Base-by-base conservation (phyloP, 2,888 invertebrate species). In the Epirrita christyi region DNA sequence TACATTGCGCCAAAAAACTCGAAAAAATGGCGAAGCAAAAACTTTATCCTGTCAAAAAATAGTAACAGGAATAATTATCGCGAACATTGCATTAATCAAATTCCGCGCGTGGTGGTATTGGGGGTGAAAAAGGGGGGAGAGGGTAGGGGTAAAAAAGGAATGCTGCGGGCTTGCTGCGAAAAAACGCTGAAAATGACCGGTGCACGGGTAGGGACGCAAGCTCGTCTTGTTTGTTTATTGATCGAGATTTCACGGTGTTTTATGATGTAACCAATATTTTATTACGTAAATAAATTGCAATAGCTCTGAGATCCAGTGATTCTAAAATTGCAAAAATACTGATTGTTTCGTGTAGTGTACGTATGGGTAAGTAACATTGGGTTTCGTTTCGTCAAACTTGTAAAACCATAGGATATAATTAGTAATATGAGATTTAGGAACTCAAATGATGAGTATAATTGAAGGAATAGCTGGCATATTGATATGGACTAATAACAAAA, bases 1-100 rank as follows among this genome's bases (percentile, higher is more conserved):
- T n/a, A n/a, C 59, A 62, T 34, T 47, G 46, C 64, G 34, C 49
- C 44, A 47, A 56, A 73, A 71, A 68, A 63, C 48, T 47, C 38
- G 15, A 56, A 61, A 62, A 61, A 67, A 63, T 63, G 61, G 67
- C 80, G 75, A 77, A 48, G 59, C 78, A 86, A 87, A 87, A 88
- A 86, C 81, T 84, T 83, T 83, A 80, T 76, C 78, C 86, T 86
- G 88, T 89, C 90, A 88, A 90, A 89, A 88, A 88, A 90, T 88
- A 87, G 89, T 88, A 86, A 87, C 89, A 84, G 82, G 90, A 91
- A 90, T 92, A 91, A 91, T 92, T 90, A 92, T 91, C 84, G 86
- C 80, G 89, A 86, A 88, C 91, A 92, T 91, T 90, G 91, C 91
- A 92, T 92, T 92, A 92, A 92, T 92, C 91, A 92, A 90, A 92